phyloP scores from a whole-genome alignment of 2,888 invertebrate genomes.

The Conops quadrifasciatus region DNA sequence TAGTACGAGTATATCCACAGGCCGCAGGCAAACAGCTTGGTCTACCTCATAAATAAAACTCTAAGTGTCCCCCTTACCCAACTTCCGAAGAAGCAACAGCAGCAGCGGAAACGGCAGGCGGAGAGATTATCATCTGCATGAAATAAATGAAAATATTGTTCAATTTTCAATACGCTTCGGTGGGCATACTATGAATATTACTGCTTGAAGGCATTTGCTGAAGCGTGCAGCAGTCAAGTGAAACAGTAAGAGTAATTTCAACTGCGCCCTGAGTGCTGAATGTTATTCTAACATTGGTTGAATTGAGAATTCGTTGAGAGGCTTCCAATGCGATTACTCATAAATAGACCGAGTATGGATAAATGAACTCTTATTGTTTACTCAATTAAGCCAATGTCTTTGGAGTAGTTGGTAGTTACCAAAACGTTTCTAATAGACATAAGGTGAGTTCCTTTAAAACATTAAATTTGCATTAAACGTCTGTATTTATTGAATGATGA shows the following conservation, averaged over 20 bases:
- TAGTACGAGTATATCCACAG: background rate
- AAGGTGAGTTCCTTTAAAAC: no score
- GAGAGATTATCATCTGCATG: constrained; percentile 11
- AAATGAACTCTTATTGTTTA: no score
- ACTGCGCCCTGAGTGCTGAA: background rate
- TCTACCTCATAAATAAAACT: background rate
- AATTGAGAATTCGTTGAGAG: background rate
- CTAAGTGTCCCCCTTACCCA: constrained; percentile 9
- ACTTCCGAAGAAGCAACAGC: background rate
- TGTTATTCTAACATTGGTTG: background rate
- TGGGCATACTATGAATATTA: background rate
- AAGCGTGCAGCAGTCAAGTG: no score
- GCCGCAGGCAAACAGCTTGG: background rate
- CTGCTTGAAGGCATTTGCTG: no score
- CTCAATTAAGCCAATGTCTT: no score
- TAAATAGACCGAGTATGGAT: background rate
- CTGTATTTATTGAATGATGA: no score
- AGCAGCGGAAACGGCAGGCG: background rate
- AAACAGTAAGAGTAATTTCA: no score
- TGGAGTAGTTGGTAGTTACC: no score
- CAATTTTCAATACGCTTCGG: constrained; percentile 21
- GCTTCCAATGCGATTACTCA: constrained; percentile 1
- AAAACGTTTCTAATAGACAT: no score
- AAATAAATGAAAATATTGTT: constrained; percentile 27
- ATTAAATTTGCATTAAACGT: no score